phyloP scores from a whole-genome alignment of 1,140 invertebrate species.

The Halesus radiatus region DNA sequence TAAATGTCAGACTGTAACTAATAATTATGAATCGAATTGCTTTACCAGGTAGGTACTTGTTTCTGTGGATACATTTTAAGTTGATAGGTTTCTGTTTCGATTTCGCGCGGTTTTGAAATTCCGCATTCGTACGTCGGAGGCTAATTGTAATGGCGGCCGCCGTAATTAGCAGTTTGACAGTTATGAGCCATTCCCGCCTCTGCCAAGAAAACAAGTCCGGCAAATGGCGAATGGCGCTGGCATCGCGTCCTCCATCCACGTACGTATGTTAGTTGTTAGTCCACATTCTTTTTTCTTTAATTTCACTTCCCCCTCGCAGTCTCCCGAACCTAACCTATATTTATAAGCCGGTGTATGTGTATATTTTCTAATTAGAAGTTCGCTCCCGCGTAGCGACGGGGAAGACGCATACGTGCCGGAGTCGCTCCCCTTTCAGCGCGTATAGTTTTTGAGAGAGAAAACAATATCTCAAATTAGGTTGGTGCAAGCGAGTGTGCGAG shows the following conservation, averaged over 20 bases:
- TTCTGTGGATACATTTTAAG: too few relatives aligned
- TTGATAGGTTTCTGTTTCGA: too few relatives aligned
- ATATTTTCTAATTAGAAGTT: slow-evolving; percentile 58
- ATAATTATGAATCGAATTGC: too few relatives aligned
- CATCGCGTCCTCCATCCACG: slow-evolving; percentile 35
- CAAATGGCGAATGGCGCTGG: neutral
- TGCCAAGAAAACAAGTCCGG: slow-evolving; percentile 36
- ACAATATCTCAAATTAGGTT: slow-evolving; percentile 46
- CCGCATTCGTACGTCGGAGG: neutral
- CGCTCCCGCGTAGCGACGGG: slow-evolving; percentile 52
- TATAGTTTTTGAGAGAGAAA: slow-evolving; percentile 45
- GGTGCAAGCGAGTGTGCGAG: slow-evolving; percentile 50
- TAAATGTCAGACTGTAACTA: too few relatives aligned
- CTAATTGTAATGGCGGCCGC: neutral
- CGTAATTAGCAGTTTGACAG: slow-evolving; percentile 41
- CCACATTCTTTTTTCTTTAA: slow-evolving; percentile 56
- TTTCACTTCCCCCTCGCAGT: slow-evolving; percentile 51
- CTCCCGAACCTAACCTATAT: slow-evolving; percentile 55
- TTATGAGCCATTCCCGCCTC: slow-evolving; percentile 30
- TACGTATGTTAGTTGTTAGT: slow-evolving; percentile 11
- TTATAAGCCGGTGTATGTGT: slow-evolving; percentile 56
- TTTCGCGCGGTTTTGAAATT: neutral
- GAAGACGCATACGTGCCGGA: slow-evolving; percentile 19
- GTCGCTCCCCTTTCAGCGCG: slow-evolving; percentile 26
- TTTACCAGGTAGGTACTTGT: too few relatives aligned